Base-by-base conservation (phyloP, 2,888 invertebrate genomes). In the Odontomyia ornata region DNA sequence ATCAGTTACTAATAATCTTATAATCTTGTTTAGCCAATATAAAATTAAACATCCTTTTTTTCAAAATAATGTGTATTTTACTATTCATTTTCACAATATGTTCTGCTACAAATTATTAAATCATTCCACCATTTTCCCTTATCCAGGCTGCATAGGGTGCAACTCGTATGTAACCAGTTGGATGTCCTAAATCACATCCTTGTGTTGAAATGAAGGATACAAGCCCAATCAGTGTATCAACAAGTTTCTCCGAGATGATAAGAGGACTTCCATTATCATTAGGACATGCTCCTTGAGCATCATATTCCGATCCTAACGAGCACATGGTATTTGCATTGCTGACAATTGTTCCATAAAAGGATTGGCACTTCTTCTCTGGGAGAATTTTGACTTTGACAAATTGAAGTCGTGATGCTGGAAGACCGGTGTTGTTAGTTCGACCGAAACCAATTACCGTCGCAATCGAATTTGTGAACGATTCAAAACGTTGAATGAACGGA, bases 231-330 rank as follows among this genome's bases (percentile, higher is more conserved):
- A 67, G 67, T 2, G 23, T 76, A 11, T 67, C 56, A 11, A 21
- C 18, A 1, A 52, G 47, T 30, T 67, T 69, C 30, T 67, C 67
- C 27, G 52, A 23, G 2, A 76, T 30, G 1, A 76, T 52, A 2
- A 76, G 30, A 21, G 76, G 67, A 64, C 65, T 65, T 0, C 76
- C 76, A 30, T 65, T 67, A 56, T 76, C 76, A 36, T 67, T 67
- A 5, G 76, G 57, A 30, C 76, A 76, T 11, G 76, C 67, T 52
- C 76, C 67, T 57, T 78, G 76, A 1, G 47, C 11, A 67, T 67
- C 56, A 18, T 69, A 13, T 18, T 52, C 56, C 1, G n/a, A 1
- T 67, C 75, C 75, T 13, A 67, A 3, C 9, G 76, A 64, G 30
- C 76, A 76, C 18, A 78, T 43, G 11, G 65, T 76, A n/a, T 65